These are phyloP conservation scores for Thalpophila matura DNA, from an alignment of 2,888 invertebrate species.

Conservation along the genomic window DNA sequence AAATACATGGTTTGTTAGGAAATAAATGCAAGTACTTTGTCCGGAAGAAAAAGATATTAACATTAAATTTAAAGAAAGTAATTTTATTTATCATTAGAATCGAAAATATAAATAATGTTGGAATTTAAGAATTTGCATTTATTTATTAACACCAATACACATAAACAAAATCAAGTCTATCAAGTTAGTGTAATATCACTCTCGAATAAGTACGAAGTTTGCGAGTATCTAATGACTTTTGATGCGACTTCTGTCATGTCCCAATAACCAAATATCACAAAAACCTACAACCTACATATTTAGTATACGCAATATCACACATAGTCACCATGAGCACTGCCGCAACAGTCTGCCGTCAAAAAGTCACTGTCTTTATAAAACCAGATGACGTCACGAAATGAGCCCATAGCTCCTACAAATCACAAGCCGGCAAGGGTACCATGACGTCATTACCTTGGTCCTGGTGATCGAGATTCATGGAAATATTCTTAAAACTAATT, in stretches of 20 bases:
- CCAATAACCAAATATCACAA: constrained; percentile 54
- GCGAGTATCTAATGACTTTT: constrained; percentile 29
- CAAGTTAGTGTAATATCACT: background rate
- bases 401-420: background rate
- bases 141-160: constrained; percentile 4
- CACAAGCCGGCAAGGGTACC: background rate
- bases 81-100: too few relatives aligned
- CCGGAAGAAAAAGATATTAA: too few relatives aligned
- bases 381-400: background rate
- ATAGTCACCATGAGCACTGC: background rate
- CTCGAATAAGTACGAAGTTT: constrained; percentile 12
- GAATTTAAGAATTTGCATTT: constrained; percentile 4
- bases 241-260: constrained; percentile 16
- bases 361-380: background rate
- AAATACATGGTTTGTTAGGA: constrained; percentile 1
- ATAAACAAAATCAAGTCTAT: constrained; percentile 15
- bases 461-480: constrained; percentile 1
- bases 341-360: background rate
- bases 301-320: constrained; percentile 36
- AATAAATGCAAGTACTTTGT: constrained; percentile 14
- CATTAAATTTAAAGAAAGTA: too few relatives aligned
- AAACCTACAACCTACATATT: constrained; percentile 20
- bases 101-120: too few relatives aligned
- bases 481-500: constrained; percentile 28
- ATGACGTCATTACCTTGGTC: background rate